Evolutionary conservation across 2,113 vertebrate genomes (phyloP).

Genomic region (Sapayoa aenigma): DNA sequence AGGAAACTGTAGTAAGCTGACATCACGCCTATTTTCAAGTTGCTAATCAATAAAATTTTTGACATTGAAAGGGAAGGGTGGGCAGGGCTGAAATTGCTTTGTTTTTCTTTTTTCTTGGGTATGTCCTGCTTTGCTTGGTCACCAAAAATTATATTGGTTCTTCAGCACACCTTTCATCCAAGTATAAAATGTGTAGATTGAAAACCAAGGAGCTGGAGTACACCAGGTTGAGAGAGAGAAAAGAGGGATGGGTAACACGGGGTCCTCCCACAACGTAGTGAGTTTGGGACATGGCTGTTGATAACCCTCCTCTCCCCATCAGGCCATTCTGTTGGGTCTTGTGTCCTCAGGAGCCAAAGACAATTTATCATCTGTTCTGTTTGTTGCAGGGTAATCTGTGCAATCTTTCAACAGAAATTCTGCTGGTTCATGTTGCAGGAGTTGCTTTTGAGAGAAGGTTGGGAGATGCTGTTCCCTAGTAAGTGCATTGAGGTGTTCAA

Average conservation of each 20-base stretch:
- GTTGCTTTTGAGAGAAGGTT: neutral
- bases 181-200: neutral
- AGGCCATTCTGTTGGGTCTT: neutral
- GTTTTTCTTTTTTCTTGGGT: neutral
- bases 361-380: accelerated
- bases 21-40: neutral
- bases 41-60: neutral
- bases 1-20: neutral
- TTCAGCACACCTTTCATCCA: neutral
- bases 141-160: neutral
- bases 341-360: neutral
- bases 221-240: neutral
- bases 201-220: neutral
- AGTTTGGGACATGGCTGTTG: neutral
- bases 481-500: neutral
- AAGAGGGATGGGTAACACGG: neutral
- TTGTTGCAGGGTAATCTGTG: neutral
- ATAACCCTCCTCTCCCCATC: neutral
- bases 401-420: neutral
- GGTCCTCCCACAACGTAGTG: neutral
- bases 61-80: neutral
- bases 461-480: accelerated
- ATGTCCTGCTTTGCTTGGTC: neutral
- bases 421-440: neutral
- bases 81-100: neutral